Conservation (phyloP, 2,797 vertebrate genomes). For the Steatocranus sp. region DNA sequence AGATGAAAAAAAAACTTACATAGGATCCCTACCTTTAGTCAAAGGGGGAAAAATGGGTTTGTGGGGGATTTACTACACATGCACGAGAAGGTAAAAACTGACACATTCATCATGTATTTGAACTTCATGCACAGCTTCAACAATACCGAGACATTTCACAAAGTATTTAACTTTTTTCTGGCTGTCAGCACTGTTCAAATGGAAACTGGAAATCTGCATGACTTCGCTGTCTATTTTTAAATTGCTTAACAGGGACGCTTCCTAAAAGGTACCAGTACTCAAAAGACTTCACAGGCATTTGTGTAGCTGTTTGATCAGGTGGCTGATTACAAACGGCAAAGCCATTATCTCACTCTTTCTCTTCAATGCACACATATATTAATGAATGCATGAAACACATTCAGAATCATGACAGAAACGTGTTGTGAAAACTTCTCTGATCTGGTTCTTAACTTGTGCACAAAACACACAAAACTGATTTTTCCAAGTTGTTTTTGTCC, state of each 20-base stretch:
- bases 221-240: background rate
- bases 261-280: background rate
- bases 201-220: rapidly evolving
- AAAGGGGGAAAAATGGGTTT: background rate
- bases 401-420: background rate
- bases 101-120: background rate
- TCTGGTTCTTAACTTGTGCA: background rate
- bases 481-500: background rate
- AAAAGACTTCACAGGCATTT: background rate
- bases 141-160: background rate
- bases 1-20: background rate
- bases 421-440: background rate
- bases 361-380: background rate
- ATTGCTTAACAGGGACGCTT: rapidly evolving
- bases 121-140: background rate
- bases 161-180: background rate
- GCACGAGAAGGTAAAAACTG: background rate
- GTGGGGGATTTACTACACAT: background rate
- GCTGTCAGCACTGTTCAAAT: background rate
- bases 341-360: background rate
- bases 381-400: background rate
- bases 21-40: background rate
- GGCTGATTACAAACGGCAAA: slow-evolving; percentile 20
- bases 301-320: slow-evolving; percentile 48
- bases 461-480: background rate